Conservation (phyloP, 2,888 invertebrate species). For the Cryptocephalus moraei region DNA sequence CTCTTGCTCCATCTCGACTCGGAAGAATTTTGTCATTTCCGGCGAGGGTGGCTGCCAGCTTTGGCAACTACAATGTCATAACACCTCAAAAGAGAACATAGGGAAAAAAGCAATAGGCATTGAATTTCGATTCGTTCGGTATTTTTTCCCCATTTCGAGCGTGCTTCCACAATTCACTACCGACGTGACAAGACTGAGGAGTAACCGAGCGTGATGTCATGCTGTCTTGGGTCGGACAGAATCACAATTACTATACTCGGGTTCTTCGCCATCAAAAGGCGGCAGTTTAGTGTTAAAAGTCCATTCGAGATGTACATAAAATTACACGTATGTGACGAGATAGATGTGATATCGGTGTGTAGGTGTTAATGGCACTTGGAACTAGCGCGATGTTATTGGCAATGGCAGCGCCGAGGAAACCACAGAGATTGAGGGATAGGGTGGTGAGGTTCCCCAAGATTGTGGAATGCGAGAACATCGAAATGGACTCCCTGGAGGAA, state of each 20-base stretch:
- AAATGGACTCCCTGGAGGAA: constrained; percentile 36
- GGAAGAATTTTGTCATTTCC: too few relatives aligned
- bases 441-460: constrained; percentile 24
- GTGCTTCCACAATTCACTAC: constrained; percentile 18
- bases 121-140: neutral
- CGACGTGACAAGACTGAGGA: constrained; percentile 27
- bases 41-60: too few relatives aligned
- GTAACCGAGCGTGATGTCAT: constrained; percentile 38
- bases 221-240: constrained; percentile 34
- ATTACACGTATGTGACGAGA: neutral
- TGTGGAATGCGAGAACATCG: constrained; percentile 29
- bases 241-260: constrained; percentile 30
- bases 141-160: constrained; percentile 18
- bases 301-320: constrained; percentile 6
- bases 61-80: too few relatives aligned
- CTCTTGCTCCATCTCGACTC: too few relatives aligned
- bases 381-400: constrained; percentile 25
- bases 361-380: neutral
- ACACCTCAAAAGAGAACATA: too few relatives aligned
- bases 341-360: neutral
- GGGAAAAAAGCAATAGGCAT: constrained; percentile 1
- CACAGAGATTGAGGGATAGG: constrained; percentile 24
- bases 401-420: constrained; percentile 26
- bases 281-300: constrained; percentile 10
- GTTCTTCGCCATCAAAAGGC: constrained; percentile 8